A percentile compares a stretch with the other conserved stretches of the same genome.
Evolutionary conservation across 1,140 invertebrate species (phyloP).

Genomic region (Microvelia longipes): DNA sequence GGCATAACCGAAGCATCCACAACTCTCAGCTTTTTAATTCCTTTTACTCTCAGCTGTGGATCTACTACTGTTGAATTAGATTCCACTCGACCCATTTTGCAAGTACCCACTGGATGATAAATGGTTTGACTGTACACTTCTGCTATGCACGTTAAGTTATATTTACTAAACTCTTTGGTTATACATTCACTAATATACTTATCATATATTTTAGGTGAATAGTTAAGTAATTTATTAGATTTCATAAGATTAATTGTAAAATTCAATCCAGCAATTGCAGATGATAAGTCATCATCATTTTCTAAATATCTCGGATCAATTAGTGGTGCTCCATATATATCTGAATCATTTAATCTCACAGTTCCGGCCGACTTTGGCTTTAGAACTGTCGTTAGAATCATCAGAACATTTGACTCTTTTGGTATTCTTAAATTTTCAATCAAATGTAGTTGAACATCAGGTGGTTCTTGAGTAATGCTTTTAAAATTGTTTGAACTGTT

Average conservation of each 20-base stretch:
- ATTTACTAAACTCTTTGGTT: neutral
- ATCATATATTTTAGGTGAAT: neutral
- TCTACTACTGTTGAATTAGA: constrained; percentile 58
- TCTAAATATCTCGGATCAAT: constrained; percentile 69
- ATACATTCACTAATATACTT: neutral
- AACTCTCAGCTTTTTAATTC: constrained; percentile 48
- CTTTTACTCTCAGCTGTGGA: constrained; percentile 48
- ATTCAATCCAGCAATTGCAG: constrained; percentile 36
- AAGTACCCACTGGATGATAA: constrained; percentile 40
- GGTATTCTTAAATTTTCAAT: neutral
- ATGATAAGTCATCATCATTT: constrained; percentile 45
- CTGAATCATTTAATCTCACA: constrained; percentile 40
- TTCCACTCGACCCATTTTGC: constrained; percentile 47
- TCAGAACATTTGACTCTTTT: constrained; percentile 1
- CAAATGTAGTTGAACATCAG: constrained; percentile 32
- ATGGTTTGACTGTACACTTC: constrained; percentile 32
- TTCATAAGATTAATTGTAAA: constrained; percentile 7
- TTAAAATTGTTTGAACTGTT: constrained; percentile 36
- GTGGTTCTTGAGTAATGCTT: constrained; percentile 36
- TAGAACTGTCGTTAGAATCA: neutral
- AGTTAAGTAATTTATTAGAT: constrained; percentile 17
- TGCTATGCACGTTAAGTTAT: neutral
- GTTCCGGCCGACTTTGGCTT: constrained; percentile 50
- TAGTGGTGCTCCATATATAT: constrained; percentile 52
- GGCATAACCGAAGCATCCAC: constrained; percentile 64